phyloP scores from a whole-genome alignment of 2,797 vertebrate species.

The Epinephelus coioides region DNA sequence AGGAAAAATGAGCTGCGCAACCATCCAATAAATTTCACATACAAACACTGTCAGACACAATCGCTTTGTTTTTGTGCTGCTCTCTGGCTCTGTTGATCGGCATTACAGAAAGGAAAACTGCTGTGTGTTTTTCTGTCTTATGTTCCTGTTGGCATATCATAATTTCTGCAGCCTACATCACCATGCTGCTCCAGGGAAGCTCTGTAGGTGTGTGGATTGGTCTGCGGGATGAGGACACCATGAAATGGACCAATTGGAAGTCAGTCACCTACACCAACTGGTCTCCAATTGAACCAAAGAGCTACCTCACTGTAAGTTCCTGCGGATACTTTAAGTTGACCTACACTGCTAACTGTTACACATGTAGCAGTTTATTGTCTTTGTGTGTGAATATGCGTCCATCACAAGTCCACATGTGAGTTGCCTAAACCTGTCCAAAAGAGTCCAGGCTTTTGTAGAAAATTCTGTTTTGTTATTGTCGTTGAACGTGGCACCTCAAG shows the following conservation, averaged over 20 bases:
- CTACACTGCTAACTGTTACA: background rate
- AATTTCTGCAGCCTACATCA: slow-evolving; percentile 89
- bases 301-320: slow-evolving; percentile 73
- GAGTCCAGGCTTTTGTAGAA: too few relatives aligned
- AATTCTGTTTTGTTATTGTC: too few relatives aligned
- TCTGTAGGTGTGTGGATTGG: slow-evolving; percentile 93
- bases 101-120: background rate
- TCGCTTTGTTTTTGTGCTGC: background rate
- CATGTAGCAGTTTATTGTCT: background rate
- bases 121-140: slow-evolving; percentile 22
- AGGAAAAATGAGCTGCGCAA: slow-evolving; percentile 1
- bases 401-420: too few relatives aligned
- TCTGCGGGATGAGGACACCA: slow-evolving; percentile 85
- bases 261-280: slow-evolving; percentile 91
- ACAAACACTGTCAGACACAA: background rate
- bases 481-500: too few relatives aligned
- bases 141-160: slow-evolving; percentile 37
- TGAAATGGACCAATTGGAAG: slow-evolving; percentile 88
- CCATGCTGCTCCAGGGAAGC: slow-evolving; percentile 92
- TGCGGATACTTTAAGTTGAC: background rate
- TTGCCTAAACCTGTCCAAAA: too few relatives aligned
- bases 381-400: too few relatives aligned
- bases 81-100: background rate
- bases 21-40: background rate
- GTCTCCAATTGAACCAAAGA: slow-evolving; percentile 88